Evolutionary conservation across 1,140 invertebrate genomes (phyloP).

Genomic region (Thalassaphorura encarpata): DNA sequence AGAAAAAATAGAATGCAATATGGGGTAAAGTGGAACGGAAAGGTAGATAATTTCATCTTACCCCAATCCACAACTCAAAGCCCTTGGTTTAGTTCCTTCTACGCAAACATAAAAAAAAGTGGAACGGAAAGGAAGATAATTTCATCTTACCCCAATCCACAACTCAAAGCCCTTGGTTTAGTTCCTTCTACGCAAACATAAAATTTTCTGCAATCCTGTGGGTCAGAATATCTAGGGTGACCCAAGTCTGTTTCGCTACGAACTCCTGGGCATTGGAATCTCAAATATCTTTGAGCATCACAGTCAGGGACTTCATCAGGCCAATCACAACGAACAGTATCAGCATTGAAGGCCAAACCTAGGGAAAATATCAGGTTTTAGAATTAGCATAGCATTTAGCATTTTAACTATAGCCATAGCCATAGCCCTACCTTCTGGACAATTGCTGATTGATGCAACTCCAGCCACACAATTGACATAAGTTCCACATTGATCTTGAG

Average conservation of each 20-base stretch:
- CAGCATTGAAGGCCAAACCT: constrained; percentile 70
- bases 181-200: constrained; percentile 56
- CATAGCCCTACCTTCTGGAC: too few species aligned
- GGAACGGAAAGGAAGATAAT: too few species aligned
- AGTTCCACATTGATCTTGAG: constrained; percentile 56
- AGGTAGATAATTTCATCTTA: too few species aligned
- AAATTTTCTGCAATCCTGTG: constrained; percentile 63
- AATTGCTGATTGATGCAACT: constrained; percentile 52
- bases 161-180: constrained; percentile 39
- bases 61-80: constrained; percentile 57
- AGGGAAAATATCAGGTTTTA: too few species aligned
- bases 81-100: not conserved
- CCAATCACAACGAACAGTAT: constrained; percentile 72
- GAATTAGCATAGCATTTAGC: too few species aligned
- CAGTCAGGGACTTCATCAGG: constrained; percentile 66
- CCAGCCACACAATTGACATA: constrained; percentile 78
- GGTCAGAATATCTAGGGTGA: constrained; percentile 42
- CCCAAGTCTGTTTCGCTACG: constrained; percentile 37
- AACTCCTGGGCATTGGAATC: constrained; percentile 52
- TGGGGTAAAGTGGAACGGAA: too few species aligned
- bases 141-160: too few species aligned
- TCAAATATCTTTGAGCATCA: constrained; percentile 57
- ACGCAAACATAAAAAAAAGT: too few species aligned
- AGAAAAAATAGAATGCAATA: too few species aligned
- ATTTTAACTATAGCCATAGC: too few species aligned